Evolutionary conservation across 2,888 invertebrate genomes (phyloP).

Genomic region (Argyra leucocephala): DNA sequence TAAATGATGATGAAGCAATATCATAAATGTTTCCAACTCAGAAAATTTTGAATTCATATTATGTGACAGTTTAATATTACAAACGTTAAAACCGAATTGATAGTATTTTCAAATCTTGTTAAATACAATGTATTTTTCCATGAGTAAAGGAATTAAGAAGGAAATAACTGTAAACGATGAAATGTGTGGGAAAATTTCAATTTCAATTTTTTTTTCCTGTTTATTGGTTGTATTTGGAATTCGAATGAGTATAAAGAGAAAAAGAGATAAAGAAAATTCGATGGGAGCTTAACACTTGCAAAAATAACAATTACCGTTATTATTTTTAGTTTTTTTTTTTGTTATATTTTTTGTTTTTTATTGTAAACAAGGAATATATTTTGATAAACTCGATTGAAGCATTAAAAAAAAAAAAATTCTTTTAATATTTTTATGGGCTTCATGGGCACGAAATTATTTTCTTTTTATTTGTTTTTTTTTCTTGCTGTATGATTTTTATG

Average conservation of each 20-base stretch:
- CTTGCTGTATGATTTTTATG: not conserved
- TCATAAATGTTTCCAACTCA: too few species aligned
- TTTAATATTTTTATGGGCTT: not conserved
- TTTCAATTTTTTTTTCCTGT: too few species aligned
- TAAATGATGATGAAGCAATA: too few species aligned
- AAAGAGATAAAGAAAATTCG: not conserved
- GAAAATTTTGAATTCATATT: too few species aligned
- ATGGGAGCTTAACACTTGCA: constrained; percentile 10
- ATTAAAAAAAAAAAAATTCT: not conserved
- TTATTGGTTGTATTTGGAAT: too few species aligned
- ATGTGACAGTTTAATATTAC: too few species aligned
- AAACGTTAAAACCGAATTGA: too few species aligned
- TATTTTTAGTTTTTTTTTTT: not conserved
- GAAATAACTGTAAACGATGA: too few species aligned
- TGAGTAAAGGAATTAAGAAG: too few species aligned
- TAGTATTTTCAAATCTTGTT: too few species aligned
- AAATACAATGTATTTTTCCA: too few species aligned
- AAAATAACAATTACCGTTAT: constrained; percentile 10
- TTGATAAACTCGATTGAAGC: not conserved
- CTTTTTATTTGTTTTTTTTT: not conserved
- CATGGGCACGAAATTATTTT: not conserved
- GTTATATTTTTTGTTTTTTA: not conserved
- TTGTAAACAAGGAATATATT: not conserved
- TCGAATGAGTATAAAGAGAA: not conserved
- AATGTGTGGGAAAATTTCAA: too few species aligned